These are phyloP conservation scores for Oxygymnocypris stewartii DNA, from an alignment of 2,113 vertebrate genomes.

Conservation along the genomic window DNA sequence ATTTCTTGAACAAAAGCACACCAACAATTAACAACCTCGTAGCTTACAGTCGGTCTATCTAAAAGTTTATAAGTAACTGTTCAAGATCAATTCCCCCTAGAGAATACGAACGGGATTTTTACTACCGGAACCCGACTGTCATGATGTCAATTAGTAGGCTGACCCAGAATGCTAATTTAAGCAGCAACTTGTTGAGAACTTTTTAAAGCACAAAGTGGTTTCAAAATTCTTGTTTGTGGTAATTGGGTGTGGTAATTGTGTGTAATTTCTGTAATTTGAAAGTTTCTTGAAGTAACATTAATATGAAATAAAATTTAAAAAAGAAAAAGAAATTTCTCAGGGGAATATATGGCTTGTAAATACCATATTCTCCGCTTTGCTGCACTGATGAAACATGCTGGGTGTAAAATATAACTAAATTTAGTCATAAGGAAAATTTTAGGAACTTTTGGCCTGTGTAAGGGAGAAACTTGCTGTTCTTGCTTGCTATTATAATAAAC, in stretches of 20 bases:
- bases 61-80: no score
- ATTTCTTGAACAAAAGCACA: no score
- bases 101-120: no score
- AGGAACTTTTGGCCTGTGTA: neutral
- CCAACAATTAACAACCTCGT: no score
- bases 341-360: no score
- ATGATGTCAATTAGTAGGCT: neutral
- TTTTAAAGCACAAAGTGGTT: neutral
- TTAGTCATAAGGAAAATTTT: neutral
- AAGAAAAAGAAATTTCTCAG: neutral
- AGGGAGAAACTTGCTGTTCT: neutral
- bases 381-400: no score
- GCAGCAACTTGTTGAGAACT: no score
- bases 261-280: neutral
- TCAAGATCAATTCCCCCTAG: no score
- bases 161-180: neutral
- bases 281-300: neutral
- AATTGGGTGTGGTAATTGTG: neutral
- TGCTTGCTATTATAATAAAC: neutral
- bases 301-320: neutral
- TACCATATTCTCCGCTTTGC: no score
- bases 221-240: neutral
- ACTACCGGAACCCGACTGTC: no score
- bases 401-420: no score
- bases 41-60: no score